Conservation (phyloP, 2,888 invertebrate genomes). For the Heterodera filipjevi region DNA sequence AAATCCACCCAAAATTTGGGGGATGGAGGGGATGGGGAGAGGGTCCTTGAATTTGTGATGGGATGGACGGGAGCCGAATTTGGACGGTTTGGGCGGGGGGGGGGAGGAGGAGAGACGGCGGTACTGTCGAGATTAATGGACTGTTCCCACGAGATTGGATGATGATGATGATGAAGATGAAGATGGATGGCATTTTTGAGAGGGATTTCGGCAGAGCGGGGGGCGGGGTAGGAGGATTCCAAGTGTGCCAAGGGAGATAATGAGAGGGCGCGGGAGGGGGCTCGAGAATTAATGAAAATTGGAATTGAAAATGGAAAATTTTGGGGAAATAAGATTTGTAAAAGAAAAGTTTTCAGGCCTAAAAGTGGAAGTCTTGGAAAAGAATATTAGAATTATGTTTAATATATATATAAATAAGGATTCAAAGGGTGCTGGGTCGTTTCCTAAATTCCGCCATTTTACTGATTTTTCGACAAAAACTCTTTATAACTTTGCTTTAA, state of each 20-base stretch:
- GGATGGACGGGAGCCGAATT: too few relatives aligned
- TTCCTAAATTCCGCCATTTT: too few relatives aligned
- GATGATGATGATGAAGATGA: conserved; percentile 2
- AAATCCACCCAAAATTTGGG: background rate
- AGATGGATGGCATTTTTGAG: conserved; percentile 3
- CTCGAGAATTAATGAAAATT: background rate
- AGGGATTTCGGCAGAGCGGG: background rate
- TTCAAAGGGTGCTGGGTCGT: too few relatives aligned
- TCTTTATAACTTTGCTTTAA: too few relatives aligned
- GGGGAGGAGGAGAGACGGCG: background rate
- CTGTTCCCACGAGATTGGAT: conserved; percentile 10
- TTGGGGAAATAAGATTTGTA: too few relatives aligned
- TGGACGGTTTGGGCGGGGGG: too few relatives aligned
- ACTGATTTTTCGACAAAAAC: too few relatives aligned
- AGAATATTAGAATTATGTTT: too few relatives aligned
- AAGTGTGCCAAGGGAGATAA: conserved; percentile 12
- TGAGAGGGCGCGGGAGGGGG: background rate
- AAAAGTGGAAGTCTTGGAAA: too few relatives aligned
- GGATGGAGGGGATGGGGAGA: background rate
- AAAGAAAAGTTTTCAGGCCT: too few relatives aligned
- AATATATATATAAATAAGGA: too few relatives aligned
- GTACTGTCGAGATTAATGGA: conserved; percentile 4
- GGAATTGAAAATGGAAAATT: background rate
- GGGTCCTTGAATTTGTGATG: conserved; percentile 6
- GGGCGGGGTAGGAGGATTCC: background rate